Evolutionary conservation across 2,797 vertebrate genomes (phyloP).

Genomic region (Sardinella longiceps): DNA sequence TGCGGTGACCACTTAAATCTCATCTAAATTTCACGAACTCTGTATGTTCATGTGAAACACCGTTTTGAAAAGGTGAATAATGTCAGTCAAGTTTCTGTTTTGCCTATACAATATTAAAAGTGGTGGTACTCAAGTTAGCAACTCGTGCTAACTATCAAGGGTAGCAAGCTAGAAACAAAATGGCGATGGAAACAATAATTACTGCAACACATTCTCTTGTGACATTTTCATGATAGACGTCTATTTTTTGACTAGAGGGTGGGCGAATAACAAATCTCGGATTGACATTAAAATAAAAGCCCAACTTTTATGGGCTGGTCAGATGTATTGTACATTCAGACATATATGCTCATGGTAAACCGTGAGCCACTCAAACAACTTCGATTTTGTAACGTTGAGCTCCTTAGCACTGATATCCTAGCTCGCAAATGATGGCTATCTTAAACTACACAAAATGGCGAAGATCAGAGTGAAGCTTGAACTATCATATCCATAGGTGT

Average conservation of each 20-base stretch:
- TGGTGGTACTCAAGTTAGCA: not conserved
- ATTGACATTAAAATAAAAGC: not conserved
- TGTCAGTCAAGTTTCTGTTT: not conserved
- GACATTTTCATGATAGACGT: not conserved
- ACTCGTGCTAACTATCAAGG: not conserved
- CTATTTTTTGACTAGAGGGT: not conserved
- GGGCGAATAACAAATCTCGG: not conserved
- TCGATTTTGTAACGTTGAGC: not conserved
- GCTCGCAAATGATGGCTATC: constrained; percentile 16
- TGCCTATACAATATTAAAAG: not conserved
- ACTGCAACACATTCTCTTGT: constrained; percentile 64
- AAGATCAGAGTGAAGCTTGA: constrained; percentile 41
- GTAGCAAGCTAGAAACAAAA: constrained; percentile 68
- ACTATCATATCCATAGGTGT: not conserved
- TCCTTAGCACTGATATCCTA: not conserved
- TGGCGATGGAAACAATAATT: constrained; percentile 78
- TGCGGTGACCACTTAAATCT: not conserved
- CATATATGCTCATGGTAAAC: not conserved
- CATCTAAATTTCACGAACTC: not conserved
- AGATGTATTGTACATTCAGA: not conserved
- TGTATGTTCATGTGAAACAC: not conserved
- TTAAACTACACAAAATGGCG: constrained; percentile 49
- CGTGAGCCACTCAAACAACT: not conserved
- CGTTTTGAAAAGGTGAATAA: not conserved
- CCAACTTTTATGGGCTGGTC: not conserved